Evolutionary conservation across 2,888 invertebrate species (phyloP).

Genomic region (Charanyca ferruginea): DNA sequence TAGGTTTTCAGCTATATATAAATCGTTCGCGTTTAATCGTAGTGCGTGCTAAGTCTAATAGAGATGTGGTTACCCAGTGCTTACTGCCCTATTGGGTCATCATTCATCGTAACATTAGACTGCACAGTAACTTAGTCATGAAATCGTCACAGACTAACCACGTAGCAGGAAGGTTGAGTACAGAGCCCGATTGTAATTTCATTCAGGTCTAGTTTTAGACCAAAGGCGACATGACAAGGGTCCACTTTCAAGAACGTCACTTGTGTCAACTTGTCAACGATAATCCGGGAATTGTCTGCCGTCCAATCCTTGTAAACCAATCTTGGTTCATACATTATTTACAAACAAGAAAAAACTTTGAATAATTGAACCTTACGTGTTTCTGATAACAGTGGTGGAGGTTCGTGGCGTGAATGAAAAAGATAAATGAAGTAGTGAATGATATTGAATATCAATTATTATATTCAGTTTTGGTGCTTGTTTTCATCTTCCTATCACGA

Average conservation of each 20-base stretch:
- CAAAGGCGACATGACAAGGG: constrained; percentile 59
- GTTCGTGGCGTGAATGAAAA: not conserved
- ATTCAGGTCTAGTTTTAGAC: constrained; percentile 54
- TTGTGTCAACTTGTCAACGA: constrained; percentile 59
- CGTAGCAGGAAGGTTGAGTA: constrained; percentile 21
- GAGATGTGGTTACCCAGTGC: not conserved
- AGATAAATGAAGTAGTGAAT: constrained; percentile 22
- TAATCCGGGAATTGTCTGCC: constrained; percentile 56
- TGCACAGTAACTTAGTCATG: not conserved
- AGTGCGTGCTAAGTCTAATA: no score
- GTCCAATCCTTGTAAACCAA: no score
- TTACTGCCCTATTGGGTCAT: not conserved
- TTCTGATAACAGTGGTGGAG: not conserved
- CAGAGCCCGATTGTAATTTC: constrained; percentile 50
- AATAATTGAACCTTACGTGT: constrained; percentile 27
- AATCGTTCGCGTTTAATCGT: no score
- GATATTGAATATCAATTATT: constrained; percentile 11
- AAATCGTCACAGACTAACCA: not conserved
- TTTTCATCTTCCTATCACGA: no score
- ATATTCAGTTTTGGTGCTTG: not conserved
- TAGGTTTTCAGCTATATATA: no score
- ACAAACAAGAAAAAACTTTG: not conserved
- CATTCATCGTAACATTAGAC: not conserved
- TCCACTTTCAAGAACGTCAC: constrained; percentile 54
- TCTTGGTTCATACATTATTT: constrained; percentile 39